These are phyloP conservation scores for Drosophila leontia DNA, from an alignment of 1,140 invertebrate species.

Conservation along the genomic window DNA sequence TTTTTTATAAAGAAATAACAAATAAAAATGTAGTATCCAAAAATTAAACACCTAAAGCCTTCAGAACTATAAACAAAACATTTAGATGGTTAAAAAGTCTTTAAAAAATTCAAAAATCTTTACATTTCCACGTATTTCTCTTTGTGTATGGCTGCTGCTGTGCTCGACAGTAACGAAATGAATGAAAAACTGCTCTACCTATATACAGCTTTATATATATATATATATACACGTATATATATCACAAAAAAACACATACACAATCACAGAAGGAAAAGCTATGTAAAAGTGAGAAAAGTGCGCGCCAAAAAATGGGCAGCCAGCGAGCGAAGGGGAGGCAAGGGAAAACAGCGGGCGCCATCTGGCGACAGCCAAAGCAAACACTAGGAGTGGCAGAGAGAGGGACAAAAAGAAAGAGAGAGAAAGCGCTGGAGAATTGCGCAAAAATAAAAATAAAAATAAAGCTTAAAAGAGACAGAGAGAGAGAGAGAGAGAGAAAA, in stretches of 20 bases:
- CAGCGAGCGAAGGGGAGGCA: slow-evolving; percentile 4
- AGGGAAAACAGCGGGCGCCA: slow-evolving; percentile 48
- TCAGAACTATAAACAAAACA: not conserved
- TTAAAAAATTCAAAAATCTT: too few relatives aligned
- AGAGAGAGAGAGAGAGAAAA: not conserved
- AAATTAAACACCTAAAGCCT: not conserved
- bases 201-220: slow-evolving; percentile 33
- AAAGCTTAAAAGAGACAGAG: slow-evolving; percentile 38
- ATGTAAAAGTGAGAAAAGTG: slow-evolving; percentile 46
- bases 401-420: slow-evolving; percentile 2
- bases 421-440: slow-evolving; percentile 29
- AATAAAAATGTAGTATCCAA: not conserved
- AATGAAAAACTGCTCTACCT: slow-evolving; percentile 61
- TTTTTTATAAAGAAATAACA: not conserved
- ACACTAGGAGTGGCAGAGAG: slow-evolving; percentile 3
- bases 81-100: not conserved
- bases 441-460: slow-evolving; percentile 64
- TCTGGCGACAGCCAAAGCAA: slow-evolving; percentile 62
- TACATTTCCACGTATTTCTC: not conserved
- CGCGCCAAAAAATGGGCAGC: slow-evolving; percentile 50
- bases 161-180: slow-evolving; percentile 71
- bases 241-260: slow-evolving; percentile 32
- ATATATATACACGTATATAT: slow-evolving; percentile 24
- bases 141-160: slow-evolving; percentile 37
- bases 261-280: slow-evolving; percentile 22